These are phyloP conservation scores for Genyomyrus donnyi DNA, from an alignment of 2,113 vertebrate genomes.

Conservation along the genomic window DNA sequence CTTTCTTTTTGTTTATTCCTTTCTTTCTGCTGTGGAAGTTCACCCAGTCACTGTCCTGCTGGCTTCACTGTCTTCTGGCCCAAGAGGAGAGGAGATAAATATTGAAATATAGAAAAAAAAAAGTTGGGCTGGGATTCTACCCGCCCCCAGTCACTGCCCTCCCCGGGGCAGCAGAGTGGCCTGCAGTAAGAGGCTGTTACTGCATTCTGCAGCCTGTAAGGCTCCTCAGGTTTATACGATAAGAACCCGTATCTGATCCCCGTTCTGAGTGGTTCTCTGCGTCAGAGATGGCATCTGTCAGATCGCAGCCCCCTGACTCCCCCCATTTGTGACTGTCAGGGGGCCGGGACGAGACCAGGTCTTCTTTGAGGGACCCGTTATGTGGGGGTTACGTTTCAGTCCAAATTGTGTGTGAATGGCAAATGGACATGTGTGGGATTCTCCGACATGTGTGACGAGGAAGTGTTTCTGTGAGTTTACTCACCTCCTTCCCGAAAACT, in stretches of 20 bases:
- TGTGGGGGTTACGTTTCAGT: background rate
- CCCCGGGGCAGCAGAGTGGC: constrained; percentile 35
- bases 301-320: background rate
- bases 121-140: background rate
- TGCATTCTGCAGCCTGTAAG: constrained; percentile 42
- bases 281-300: background rate
- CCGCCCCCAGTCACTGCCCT: constrained; percentile 16
- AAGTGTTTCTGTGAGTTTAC: background rate
- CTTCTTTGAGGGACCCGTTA: background rate
- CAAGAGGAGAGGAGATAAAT: background rate
- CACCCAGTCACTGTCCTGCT: background rate
- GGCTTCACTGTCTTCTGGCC: background rate
- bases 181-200: background rate
- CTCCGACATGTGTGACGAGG: background rate
- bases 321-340: constrained; percentile 34
- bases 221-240: constrained; percentile 45
- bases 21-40: background rate
- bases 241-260: constrained; percentile 26
- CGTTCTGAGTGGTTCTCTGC: background rate
- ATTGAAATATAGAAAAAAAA: background rate
- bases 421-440: background rate
- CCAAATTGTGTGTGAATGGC: background rate
- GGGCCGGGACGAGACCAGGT: constrained; percentile 12
- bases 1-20: background rate
- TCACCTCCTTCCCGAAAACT: background rate